Evolutionary conservation across 1,140 invertebrate species (phyloP).

Genomic region (Macrobrachium nipponense): DNA sequence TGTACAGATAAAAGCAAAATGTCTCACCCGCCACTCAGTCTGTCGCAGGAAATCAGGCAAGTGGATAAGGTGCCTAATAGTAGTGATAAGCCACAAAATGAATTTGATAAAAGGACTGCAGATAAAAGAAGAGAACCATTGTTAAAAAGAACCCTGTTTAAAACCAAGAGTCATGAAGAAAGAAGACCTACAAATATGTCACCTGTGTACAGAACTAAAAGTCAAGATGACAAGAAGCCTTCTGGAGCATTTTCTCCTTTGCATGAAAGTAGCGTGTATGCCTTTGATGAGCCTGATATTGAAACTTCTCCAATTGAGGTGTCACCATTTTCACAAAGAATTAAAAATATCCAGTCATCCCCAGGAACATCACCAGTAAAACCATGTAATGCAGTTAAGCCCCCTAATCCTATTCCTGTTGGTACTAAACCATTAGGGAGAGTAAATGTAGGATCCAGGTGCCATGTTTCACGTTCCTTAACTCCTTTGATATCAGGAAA

Average conservation of each 20-base stretch:
- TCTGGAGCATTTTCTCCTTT: conserved; percentile 76
- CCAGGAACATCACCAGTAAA: conserved; percentile 47
- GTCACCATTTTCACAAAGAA: conserved; percentile 60
- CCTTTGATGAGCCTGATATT: conserved; percentile 75
- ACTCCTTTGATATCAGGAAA: conserved; percentile 22
- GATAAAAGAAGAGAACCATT: conserved; percentile 70
- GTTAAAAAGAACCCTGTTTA: conserved; percentile 71
- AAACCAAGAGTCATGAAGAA: conserved; percentile 72
- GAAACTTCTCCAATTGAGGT: conserved; percentile 69
- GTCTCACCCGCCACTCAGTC: neutral
- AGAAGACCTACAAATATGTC: conserved; percentile 71
- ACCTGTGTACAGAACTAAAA: conserved; percentile 72
- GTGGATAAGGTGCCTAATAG: conserved; percentile 15
- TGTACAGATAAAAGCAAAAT: no score
- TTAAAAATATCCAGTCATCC: conserved; percentile 59
- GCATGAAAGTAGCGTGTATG: conserved; percentile 79
- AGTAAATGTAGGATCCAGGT: neutral
- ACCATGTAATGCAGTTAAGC: conserved; percentile 33
- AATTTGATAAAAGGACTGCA: conserved; percentile 32
- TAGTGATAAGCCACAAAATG: conserved; percentile 65
- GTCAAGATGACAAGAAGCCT: conserved; percentile 69
- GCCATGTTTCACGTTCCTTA: conserved; percentile 36
- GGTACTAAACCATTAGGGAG: neutral
- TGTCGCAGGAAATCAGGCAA: neutral
- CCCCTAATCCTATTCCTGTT: neutral